A percentile compares a stretch with the other conserved stretches of the same genome.
Conservation (phyloP, 2,797 vertebrate genomes). For the Notolepis coatsorum region DNA sequence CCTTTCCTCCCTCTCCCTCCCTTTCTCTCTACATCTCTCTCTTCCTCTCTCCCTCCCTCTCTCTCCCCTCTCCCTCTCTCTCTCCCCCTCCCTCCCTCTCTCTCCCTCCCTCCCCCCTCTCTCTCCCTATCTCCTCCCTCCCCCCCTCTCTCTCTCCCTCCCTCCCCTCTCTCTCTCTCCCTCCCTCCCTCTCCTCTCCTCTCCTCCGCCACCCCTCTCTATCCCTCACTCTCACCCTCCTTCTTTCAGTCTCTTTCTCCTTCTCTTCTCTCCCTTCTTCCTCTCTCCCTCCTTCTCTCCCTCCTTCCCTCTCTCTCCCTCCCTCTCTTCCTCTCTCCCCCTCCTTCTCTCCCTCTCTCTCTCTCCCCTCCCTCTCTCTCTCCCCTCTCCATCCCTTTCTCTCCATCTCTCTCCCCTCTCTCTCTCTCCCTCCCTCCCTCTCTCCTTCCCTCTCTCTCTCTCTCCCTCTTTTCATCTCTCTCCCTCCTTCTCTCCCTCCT, state of each 20-base stretch:
- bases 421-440: background rate
- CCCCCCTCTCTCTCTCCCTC: too few species aligned
- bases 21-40: background rate
- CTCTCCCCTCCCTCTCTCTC: background rate
- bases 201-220: too few species aligned
- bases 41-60: background rate
- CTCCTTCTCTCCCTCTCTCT: background rate
- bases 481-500: background rate
- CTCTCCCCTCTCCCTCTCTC: background rate
- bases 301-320: background rate
- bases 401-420: background rate
- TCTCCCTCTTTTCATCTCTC: too few species aligned
- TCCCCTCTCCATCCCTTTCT: background rate
- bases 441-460: slow-evolving; percentile 1
- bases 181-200: background rate
- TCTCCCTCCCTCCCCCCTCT: slow-evolving; percentile 5
- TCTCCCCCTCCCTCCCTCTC: slow-evolving; percentile 1
- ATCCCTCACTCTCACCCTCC: background rate
- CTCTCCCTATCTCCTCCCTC: background rate
- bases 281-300: background rate
- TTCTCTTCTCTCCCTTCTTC: background rate
- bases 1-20: background rate
- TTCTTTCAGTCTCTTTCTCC: background rate
- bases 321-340: background rate
- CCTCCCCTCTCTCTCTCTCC: slow-evolving; percentile 2